These are phyloP conservation scores for Anomalospiza imberbis DNA, from an alignment of 2,797 vertebrate species.

Conservation along the genomic window DNA sequence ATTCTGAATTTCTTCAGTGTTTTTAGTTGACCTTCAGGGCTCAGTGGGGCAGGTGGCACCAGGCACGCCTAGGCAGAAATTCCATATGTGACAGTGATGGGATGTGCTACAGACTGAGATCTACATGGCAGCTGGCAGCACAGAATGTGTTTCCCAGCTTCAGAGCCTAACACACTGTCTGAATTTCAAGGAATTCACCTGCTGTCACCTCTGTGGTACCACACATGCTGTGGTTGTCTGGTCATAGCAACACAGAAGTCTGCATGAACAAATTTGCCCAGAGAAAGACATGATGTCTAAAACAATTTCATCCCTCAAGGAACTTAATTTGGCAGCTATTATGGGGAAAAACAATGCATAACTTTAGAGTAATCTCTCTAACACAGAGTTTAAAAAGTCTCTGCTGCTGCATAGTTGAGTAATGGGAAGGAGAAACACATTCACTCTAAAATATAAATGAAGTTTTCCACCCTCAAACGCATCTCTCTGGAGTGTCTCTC, in stretches of 20 bases:
- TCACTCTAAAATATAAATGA: conserved; percentile 17
- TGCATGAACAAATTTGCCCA: not conserved
- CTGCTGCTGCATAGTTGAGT: not conserved
- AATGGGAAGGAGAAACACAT: not conserved
- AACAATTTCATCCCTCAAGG: not conserved
- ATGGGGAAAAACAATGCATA: not conserved
- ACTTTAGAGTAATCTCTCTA: not conserved
- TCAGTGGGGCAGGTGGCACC: not conserved
- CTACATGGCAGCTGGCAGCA: not conserved
- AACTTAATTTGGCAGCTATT: not conserved
- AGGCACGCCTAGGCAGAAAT: not conserved
- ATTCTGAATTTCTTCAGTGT: not conserved
- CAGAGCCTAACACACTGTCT: not conserved
- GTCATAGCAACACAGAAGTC: not conserved
- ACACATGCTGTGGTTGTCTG: not conserved
- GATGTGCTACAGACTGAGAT: not conserved
- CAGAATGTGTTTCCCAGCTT: not conserved
- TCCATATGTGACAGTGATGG: fast-evolving
- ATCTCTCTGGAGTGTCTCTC: not conserved
- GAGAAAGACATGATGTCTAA: not conserved
- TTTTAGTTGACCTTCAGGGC: not conserved
- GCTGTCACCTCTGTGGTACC: not conserved
- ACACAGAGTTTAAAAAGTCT: not conserved
- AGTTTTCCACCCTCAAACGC: not conserved
- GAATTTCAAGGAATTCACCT: not conserved